A percentile compares a stretch with the other conserved stretches of the same genome.
phyloP scores from a whole-genome alignment of 2,113 vertebrate species.

The Xenopus tropicalis region UCB_Xtro_10.0 CM004450.2:12212501-12213000 shows the following conservation, averaged over 20 bases:
- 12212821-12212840: too few relatives aligned
- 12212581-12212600: neutral
- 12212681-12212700: conserved; percentile 93
- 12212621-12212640: conserved; percentile 88
- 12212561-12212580: neutral
- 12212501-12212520: conserved; percentile 95
- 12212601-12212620: neutral
- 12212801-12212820: too few relatives aligned
- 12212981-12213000: neutral
- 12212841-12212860: too few relatives aligned
- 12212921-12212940: neutral
- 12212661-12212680: conserved; percentile 94
- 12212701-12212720: conserved; percentile 68
- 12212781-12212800: too few relatives aligned
- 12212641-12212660: conserved; percentile 93
- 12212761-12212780: too few relatives aligned
- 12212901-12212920: neutral
- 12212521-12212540: conserved; percentile 88
- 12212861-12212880: too few relatives aligned
- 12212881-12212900: too few relatives aligned
- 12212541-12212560: conserved; percentile 67
- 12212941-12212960: neutral
- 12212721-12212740: too few relatives aligned
- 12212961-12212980: neutral
- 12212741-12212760: too few relatives aligned